Base-by-base conservation (phyloP, 2,797 vertebrate genomes). In the Sebastes steindachneri region DNA sequence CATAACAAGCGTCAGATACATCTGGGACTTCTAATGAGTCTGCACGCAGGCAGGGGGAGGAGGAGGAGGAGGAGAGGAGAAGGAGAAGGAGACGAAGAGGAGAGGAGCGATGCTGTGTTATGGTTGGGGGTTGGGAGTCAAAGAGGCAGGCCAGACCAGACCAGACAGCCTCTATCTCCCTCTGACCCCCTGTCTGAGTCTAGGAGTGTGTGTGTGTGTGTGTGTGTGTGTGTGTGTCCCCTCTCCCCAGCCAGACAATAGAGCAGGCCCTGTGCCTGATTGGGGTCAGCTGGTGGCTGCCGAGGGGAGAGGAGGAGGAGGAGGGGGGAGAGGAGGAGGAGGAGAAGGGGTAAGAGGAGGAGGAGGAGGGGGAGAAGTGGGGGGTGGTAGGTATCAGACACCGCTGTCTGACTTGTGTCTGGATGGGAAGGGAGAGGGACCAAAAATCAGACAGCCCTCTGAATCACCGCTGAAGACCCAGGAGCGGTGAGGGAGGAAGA, bases 201-300 rank as follows among this genome's bases (percentile, higher is more conserved):
- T 85, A 25, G 80, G 70, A 64, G n/a, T n/a, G n/a, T n/a, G 45
- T 28, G 71, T 86, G 68, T 54, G 45, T 31, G 64, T 51, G 53
- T 70, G 71, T 53, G 41, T 28, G 64, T 29, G 31, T 70, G 72
- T 68, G 64, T 67, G 84, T 86, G 85, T 88, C 68, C 84, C 79
- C 67, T 77, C 79, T 89, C 88, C 83, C 62, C 64, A 77, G 76
- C 80, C 86, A 94, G 86, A 94, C 93, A 94, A 94, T 93, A 92
- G 90, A 89, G 80, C 86, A 73, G 90, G 88, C 83, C 90, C 88
- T 89, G 83, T 85, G 88, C 85, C 94, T 95, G 91, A 95, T 93
- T 93, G 91, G 92, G 94, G 92, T 94, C 93, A 94, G 93, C 92
- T 93, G 91, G 91, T 93, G 92, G 92, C 85, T 91, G 91, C 78